Evolutionary conservation across 2,888 invertebrate genomes (phyloP).

Genomic region (Peribatodes rhomboidaria): DNA sequence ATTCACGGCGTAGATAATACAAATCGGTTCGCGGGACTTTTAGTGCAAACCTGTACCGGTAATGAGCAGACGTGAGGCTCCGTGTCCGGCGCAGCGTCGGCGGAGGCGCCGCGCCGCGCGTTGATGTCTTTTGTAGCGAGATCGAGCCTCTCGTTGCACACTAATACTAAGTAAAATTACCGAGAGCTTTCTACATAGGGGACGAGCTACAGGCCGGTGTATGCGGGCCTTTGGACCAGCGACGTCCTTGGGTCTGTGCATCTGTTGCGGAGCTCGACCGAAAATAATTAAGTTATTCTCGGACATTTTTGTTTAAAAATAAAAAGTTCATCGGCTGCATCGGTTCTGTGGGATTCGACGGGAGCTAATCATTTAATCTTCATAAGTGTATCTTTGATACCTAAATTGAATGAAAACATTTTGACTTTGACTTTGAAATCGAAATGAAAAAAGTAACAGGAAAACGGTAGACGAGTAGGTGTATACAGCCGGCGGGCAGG

Average conservation of each 20-base stretch:
- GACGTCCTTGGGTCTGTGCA: not conserved
- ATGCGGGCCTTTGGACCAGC: too few relatives aligned
- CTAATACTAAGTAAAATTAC: too few relatives aligned
- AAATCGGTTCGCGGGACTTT: not conserved
- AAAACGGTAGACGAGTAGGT: not conserved
- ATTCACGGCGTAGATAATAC: not conserved
- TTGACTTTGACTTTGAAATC: too few relatives aligned
- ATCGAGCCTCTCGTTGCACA: too few relatives aligned
- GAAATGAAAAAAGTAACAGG: too few relatives aligned
- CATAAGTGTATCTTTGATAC: too few relatives aligned
- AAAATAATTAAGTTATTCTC: slow-evolving; percentile 3
- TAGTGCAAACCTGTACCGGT: not conserved
- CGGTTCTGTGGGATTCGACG: too few relatives aligned
- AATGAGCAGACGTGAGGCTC: not conserved
- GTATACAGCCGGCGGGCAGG: not conserved
- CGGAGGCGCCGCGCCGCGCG: not conserved
- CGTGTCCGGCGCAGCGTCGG: not conserved
- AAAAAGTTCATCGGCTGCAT: not conserved
- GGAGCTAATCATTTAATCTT: too few relatives aligned
- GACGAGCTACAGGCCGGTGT: not conserved
- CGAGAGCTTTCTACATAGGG: too few relatives aligned
- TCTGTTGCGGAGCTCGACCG: not conserved
- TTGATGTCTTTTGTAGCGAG: slow-evolving; percentile 8
- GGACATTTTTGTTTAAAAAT: slow-evolving; percentile 2
- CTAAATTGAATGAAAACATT: too few relatives aligned